Percentiles rank a stretch among this genome's conserved stretches.
These are phyloP conservation scores for Helostoma temminkii DNA, from an alignment of 2,797 vertebrate genomes.

Conservation along the genomic window DNA sequence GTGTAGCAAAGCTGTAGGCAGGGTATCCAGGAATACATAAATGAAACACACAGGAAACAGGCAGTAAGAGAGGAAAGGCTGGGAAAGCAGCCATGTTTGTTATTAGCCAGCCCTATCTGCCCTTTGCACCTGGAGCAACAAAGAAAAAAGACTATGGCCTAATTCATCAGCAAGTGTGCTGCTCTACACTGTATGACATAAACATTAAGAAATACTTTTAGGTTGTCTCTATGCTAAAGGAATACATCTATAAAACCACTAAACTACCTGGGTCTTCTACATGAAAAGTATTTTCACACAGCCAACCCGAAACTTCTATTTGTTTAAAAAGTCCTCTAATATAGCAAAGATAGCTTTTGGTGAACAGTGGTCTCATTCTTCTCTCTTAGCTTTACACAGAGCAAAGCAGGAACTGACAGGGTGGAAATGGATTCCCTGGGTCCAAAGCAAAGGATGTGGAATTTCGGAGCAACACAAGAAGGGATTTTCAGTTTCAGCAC, in stretches of 20 bases:
- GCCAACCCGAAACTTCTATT: too few species aligned
- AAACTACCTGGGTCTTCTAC: background rate
- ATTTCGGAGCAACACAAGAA: constrained; percentile 63
- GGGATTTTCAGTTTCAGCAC: constrained; percentile 43
- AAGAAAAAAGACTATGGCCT: constrained; percentile 44
- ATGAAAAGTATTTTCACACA: constrained; percentile 13
- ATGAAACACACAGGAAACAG: constrained; percentile 79
- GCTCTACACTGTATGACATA: background rate
- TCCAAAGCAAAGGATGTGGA: constrained; percentile 76
- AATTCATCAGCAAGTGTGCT: constrained; percentile 21
- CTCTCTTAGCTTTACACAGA: constrained; percentile 33
- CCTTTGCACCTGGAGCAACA: constrained; percentile 78
- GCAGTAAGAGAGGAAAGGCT: constrained; percentile 74
- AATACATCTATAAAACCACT: background rate
- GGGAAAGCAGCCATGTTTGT: constrained; percentile 79
- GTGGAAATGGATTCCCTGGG: constrained; percentile 76
- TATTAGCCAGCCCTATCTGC: constrained; percentile 74
- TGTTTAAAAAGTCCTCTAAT: constrained; percentile 2
- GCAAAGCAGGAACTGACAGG: constrained; percentile 66
- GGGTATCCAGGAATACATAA: constrained; percentile 78
- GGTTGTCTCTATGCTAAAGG: constrained; percentile 1
- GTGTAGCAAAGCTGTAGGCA: constrained; percentile 33
- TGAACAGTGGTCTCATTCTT: constrained; percentile 68
- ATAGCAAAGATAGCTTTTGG: constrained; percentile 34
- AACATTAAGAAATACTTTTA: constrained; percentile 10